These are phyloP conservation scores for Conopomorpha cramerella DNA, from an alignment of 1,140 invertebrate genomes.

Conservation along the genomic window DNA sequence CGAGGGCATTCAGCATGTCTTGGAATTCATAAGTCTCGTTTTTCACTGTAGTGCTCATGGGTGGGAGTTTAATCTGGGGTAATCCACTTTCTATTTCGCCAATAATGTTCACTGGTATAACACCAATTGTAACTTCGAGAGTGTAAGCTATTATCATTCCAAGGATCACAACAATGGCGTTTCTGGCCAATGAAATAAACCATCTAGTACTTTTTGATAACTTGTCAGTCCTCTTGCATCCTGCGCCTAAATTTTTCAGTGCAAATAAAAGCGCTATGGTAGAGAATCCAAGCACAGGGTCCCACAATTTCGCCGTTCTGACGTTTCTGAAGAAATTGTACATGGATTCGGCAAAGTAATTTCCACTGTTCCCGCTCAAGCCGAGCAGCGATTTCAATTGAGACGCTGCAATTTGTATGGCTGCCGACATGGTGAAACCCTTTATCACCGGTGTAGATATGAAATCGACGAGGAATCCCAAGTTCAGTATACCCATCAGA, in stretches of 20 bases:
- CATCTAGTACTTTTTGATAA: not conserved
- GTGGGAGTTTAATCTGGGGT: not conserved
- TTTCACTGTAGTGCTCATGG: conserved; percentile 5
- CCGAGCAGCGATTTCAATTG: not conserved
- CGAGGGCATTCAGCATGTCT: conserved; percentile 62
- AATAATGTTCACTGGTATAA: not conserved
- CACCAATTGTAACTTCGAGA: not conserved
- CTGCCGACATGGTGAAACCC: not conserved
- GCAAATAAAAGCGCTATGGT: not conserved
- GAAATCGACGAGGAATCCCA: not conserved
- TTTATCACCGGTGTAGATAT: not conserved
- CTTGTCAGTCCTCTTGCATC: not conserved
- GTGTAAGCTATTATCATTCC: not conserved
- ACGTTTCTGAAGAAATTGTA: not conserved
- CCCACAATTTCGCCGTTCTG: not conserved
- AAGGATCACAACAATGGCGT: not conserved
- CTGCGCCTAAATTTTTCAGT: not conserved
- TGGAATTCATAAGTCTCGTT: conserved; percentile 52
- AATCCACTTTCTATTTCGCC: not conserved
- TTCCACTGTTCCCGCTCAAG: not conserved
- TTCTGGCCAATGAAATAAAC: not conserved
- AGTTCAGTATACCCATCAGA: not conserved
- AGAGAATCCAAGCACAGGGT: not conserved
- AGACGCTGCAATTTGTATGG: not conserved
- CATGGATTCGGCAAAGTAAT: not conserved